Base-by-base conservation (phyloP, 2,113 vertebrate species). In the Myrmophylax atrothorax region DNA sequence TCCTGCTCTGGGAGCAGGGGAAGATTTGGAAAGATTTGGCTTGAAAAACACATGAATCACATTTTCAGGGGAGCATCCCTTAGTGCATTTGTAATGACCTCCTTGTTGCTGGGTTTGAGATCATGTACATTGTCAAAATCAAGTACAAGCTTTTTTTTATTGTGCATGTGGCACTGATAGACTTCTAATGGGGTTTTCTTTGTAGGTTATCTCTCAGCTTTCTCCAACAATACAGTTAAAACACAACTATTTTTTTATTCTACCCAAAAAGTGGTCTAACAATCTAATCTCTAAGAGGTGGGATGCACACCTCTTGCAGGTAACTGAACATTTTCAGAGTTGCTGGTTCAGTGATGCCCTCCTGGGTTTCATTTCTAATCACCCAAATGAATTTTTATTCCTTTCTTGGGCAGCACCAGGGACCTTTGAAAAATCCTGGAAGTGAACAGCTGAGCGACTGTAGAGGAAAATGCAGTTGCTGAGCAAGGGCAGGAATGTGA, bases 1-100 rank as follows among this genome's bases (percentile, higher is more conserved):
- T 23, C 42, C 13, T 52, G 55, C 63, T 75, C 22, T 8, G 1
- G n/a, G n/a, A 38, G 2, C 0, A 0, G 18, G 15, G 7, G 5
- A 66, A 24, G 35, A 26, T 20, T 89, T 49, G 60, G 38, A 12
- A 40, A 46, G 24, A 17, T 66, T 60, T 78, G 69, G 7, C 46
- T 58, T 82, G 46, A 47, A 84, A 81, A 81, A 77, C 42, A 33
- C 1, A 1, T 7, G 26, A 79, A 80, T 25, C 3, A 46, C 35
- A 42, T 75, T 83, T 94, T 90, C 33, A 25, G 29, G 64, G 29
- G 12, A 42, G 46, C 46, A 64, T 38, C 40, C 44, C 10, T 42
- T 44, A 20, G 17, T 47, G 26, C 0, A 0, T 56, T 84, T 52
- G 24, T 38, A 58, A 62, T 24, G 4, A 53, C 0, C 3, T 66